phyloP scores from a whole-genome alignment of 1,140 invertebrate genomes.

The Hycleus phaleratus region DNA sequence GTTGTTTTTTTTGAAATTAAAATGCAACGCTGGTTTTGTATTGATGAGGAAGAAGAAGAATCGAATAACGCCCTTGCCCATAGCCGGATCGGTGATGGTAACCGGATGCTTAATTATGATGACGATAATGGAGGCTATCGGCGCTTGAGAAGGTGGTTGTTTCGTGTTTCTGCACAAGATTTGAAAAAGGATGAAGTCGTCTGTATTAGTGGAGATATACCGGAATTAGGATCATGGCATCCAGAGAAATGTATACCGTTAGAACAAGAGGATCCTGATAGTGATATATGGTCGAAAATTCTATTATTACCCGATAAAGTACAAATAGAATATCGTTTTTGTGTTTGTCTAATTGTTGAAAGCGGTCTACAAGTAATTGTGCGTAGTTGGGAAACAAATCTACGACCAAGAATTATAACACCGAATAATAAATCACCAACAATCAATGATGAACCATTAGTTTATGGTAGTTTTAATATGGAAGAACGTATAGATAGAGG shows the following conservation, averaged over 20 bases:
- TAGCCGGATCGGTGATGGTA: slow-evolving; percentile 3
- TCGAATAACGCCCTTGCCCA: slow-evolving; percentile 34
- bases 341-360: slow-evolving; percentile 55
- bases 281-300: slow-evolving; percentile 46
- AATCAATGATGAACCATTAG: slow-evolving; percentile 19
- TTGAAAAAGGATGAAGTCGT: slow-evolving; percentile 40
- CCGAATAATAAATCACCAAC: slow-evolving; percentile 22
- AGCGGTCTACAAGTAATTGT: slow-evolving; percentile 50
- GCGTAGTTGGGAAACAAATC: slow-evolving; percentile 76
- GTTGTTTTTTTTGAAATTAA: slow-evolving; percentile 2
- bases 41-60: slow-evolving; percentile 43
- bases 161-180: slow-evolving; percentile 39
- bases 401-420: slow-evolving; percentile 55
- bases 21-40: slow-evolving; percentile 51
- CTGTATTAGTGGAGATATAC: slow-evolving; percentile 44
- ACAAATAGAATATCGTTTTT: slow-evolving; percentile 71
- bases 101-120: slow-evolving; percentile 7
- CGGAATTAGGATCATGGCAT: slow-evolving; percentile 44
- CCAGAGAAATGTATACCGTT: slow-evolving; percentile 44
- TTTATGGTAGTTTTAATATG: slow-evolving; percentile 51
- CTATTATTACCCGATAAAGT: slow-evolving; percentile 55
- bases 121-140: not conserved
- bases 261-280: slow-evolving; percentile 31
- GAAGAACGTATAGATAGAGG: slow-evolving; percentile 63
- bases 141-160: slow-evolving; percentile 39